Percentiles rank a stretch among this genome's conserved stretches.
phyloP scores from a whole-genome alignment of 2,888 invertebrate species.

The Rhingia campestris region DNA sequence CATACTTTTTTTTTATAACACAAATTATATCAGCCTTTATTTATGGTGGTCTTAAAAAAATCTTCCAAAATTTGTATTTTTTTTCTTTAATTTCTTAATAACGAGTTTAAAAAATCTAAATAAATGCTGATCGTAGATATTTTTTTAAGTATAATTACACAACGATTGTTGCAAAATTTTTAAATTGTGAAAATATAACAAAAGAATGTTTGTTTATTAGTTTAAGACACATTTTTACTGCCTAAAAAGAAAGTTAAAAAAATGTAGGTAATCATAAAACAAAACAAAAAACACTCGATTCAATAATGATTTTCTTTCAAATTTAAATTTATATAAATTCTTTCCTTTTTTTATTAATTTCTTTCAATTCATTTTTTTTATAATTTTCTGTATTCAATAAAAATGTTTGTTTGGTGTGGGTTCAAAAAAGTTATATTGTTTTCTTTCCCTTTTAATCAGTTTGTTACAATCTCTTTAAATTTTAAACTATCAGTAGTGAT shows the following conservation, averaged over 20 bases:
- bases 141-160: slow-evolving; percentile 7
- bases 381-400: slow-evolving; percentile 34
- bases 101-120: slow-evolving; percentile 18
- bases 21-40: not conserved
- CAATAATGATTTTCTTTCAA: slow-evolving; percentile 35
- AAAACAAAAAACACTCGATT: slow-evolving; percentile 16
- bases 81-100: not conserved
- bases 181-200: slow-evolving; percentile 5
- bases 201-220: slow-evolving; percentile 31
- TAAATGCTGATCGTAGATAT: slow-evolving; percentile 52
- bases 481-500: slow-evolving; percentile 10
- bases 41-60: slow-evolving; percentile 32
- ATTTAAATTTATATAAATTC: slow-evolving; percentile 1
- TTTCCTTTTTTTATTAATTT: slow-evolving; percentile 7
- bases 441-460: slow-evolving; percentile 11
- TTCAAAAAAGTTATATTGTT: slow-evolving; percentile 22
- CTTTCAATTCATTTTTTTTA: slow-evolving; percentile 6
- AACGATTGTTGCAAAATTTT: slow-evolving; percentile 34
- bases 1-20: no score
- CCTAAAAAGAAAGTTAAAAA: slow-evolving; percentile 43
- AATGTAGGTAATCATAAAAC: slow-evolving; percentile 27
- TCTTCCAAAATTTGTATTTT: not conserved
- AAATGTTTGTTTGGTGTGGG: slow-evolving; percentile 54
- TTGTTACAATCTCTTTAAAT: slow-evolving; percentile 46
- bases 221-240: slow-evolving; percentile 66